A percentile compares a stretch with the other conserved stretches of the same genome.
phyloP scores from a whole-genome alignment of 2,113 vertebrate species.

The Ophiodon elongatus region DNA sequence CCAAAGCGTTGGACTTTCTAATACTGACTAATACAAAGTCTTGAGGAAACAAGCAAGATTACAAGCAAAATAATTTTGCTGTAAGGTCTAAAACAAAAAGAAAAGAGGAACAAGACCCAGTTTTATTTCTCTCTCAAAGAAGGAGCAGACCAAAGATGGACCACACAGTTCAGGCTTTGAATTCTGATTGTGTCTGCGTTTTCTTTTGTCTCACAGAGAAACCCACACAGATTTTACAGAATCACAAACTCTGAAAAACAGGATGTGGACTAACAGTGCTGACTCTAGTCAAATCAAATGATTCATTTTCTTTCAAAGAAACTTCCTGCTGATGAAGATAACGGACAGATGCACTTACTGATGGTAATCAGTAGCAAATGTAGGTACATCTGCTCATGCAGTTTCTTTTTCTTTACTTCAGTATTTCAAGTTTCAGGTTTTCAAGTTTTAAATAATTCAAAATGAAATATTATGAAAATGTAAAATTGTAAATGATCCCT shows the following conservation, averaged over 20 bases:
- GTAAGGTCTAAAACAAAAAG: background rate
- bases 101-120: background rate
- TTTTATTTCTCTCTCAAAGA: background rate
- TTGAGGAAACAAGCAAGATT: background rate
- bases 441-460: too few relatives aligned
- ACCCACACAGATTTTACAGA: background rate
- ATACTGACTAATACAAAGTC: background rate
- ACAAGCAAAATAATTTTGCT: background rate
- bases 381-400: too few relatives aligned
- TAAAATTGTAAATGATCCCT: too few relatives aligned
- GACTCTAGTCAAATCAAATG: background rate
- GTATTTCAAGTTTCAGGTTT: too few relatives aligned
- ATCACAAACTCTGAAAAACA: conserved; percentile 17
- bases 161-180: background rate
- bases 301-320: background rate
- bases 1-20: background rate
- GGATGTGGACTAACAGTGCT: conserved; percentile 31
- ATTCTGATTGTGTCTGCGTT: background rate
- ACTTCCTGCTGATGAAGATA: background rate
- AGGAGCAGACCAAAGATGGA: background rate
- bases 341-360: background rate
- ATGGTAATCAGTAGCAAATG: background rate
- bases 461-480: too few relatives aligned
- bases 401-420: too few relatives aligned
- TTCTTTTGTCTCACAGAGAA: background rate